A percentile compares a stretch with the other conserved stretches of the same genome.
Evolutionary conservation across 2,797 vertebrate genomes (phyloP).

Genomic region (Danio albolineatus): DNA sequence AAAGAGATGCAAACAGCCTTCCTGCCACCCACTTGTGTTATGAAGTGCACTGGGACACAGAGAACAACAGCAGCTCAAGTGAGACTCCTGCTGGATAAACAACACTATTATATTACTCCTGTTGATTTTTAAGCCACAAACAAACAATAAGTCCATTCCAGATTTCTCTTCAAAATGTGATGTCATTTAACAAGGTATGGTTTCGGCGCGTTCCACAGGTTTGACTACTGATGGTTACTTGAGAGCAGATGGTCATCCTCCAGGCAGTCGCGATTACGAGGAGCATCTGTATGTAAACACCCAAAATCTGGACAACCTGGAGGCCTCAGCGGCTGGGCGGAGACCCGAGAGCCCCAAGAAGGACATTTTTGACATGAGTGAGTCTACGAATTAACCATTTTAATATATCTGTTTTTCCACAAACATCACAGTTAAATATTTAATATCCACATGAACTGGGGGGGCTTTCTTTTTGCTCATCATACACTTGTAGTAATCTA

Average conservation of each 20-base stretch:
- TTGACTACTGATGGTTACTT: conserved; percentile 87
- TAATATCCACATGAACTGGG: too few species aligned
- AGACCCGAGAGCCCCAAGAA: conserved; percentile 89
- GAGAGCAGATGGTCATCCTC: conserved; percentile 84
- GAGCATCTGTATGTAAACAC: conserved; percentile 98
- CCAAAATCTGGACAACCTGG: conserved; percentile 82
- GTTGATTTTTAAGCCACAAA: conserved; percentile 4
- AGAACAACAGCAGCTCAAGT: conserved; percentile 80
- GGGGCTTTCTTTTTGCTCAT: too few species aligned
- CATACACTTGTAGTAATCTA: too few species aligned
- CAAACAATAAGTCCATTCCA: not conserved
- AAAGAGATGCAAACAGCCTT: conserved; percentile 76
- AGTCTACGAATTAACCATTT: conserved; percentile 55
- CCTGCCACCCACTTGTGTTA: conserved; percentile 79
- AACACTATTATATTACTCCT: conserved; percentile 19
- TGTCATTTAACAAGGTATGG: not conserved
- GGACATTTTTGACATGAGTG: conserved; percentile 98
- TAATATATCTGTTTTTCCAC: too few species aligned
- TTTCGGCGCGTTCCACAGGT: conserved; percentile 63
- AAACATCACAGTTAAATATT: too few species aligned
- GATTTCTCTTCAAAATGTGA: not conserved
- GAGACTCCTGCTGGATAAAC: conserved; percentile 71
- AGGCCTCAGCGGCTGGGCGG: conserved; percentile 49
- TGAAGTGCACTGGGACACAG: conserved; percentile 86
- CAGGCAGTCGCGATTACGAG: conserved; percentile 86